phyloP scores from a whole-genome alignment of 2,113 vertebrate genomes.

The Halichoerus grypus region DNA sequence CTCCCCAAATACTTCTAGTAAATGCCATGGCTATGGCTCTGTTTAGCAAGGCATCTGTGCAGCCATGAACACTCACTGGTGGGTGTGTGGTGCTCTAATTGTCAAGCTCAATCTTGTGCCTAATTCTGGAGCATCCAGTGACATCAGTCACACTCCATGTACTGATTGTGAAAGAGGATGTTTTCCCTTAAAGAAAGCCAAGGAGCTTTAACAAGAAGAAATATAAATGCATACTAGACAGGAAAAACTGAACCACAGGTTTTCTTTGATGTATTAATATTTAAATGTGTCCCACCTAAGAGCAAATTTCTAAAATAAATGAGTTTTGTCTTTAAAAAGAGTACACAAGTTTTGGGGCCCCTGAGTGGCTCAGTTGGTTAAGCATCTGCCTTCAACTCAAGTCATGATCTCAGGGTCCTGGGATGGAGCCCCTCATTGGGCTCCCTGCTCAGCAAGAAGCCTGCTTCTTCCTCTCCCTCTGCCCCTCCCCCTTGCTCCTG shows the following conservation, averaged over 20 bases:
- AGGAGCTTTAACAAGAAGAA: background rate
- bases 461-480: background rate
- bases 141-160: accelerated
- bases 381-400: background rate
- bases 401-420: background rate
- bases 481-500: background rate
- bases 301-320: background rate
- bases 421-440: background rate
- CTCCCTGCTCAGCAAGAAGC: background rate
- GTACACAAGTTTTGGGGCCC: background rate
- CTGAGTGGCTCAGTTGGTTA: background rate
- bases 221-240: background rate
- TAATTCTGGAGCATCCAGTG: background rate
- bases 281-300: background rate
- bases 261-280: background rate
- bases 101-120: too few species aligned
- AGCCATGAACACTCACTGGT: background rate
- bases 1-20: background rate
- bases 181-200: background rate
- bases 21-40: background rate
- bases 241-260: background rate
- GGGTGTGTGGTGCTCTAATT: background rate
- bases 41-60: background rate
- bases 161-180: background rate
- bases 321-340: background rate